Conservation (phyloP, 2,888 invertebrate species). For the Reticulitermes lucifugus region DNA sequence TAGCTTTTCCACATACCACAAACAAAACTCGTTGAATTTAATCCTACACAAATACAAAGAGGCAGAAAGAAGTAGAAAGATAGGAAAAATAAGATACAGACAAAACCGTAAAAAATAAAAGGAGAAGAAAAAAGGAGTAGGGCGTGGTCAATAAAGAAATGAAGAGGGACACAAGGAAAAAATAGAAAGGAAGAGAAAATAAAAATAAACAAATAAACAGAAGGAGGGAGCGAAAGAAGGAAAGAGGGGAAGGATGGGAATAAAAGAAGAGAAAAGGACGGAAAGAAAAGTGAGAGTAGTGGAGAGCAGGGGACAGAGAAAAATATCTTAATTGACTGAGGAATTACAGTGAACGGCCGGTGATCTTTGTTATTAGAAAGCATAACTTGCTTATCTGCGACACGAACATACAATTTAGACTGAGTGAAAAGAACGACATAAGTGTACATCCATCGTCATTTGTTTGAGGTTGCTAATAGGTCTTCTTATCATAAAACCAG, state of each 20-base stretch:
- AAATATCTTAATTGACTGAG: neutral
- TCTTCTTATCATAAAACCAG: too few relatives aligned
- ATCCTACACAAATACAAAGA: neutral
- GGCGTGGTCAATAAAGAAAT: neutral
- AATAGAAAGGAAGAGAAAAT: neutral
- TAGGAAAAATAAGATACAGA: neutral
- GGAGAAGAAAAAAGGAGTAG: neutral
- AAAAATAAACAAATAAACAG: neutral
- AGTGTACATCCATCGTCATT: too few relatives aligned
- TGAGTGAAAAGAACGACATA: too few relatives aligned
- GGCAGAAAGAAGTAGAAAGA: neutral
- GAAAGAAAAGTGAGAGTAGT: too few relatives aligned
- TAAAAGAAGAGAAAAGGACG: too few relatives aligned
- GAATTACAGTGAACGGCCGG: neutral
- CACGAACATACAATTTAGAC: too few relatives aligned
- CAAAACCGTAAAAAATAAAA: neutral
- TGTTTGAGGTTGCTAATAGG: too few relatives aligned
- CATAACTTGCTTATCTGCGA: too few relatives aligned
- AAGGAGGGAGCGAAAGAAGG: neutral
- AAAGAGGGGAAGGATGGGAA: neutral
- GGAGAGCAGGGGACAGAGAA: neutral
- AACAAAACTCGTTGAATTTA: too few relatives aligned
- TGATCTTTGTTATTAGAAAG: too few relatives aligned
- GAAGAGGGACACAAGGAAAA: neutral
- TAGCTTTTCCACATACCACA: too few relatives aligned